phyloP scores from a whole-genome alignment of 2,113 vertebrate genomes.

The Ptilonorhynchus violaceus region DNA sequence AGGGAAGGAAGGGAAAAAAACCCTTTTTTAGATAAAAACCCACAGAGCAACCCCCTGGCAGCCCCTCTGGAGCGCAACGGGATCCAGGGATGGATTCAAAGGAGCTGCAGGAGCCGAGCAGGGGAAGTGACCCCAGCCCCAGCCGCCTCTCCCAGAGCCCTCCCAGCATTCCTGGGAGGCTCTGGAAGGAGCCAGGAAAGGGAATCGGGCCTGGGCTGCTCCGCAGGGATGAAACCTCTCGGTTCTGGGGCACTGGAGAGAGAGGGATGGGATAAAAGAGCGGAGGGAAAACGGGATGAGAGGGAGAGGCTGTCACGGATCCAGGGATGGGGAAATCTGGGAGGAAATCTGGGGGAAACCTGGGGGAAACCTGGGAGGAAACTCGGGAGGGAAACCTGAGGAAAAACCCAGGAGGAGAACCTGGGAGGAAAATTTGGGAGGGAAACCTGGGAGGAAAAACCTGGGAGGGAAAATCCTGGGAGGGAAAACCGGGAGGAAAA shows the following conservation, averaged over 20 bases:
- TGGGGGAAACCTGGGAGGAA: neutral
- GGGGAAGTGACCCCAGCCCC: neutral
- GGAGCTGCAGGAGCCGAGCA: neutral
- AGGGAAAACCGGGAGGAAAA: no score
- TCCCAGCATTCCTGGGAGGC: neutral
- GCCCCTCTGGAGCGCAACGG: neutral
- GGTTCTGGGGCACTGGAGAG: neutral
- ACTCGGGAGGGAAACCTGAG: no score
- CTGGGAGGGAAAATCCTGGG: no score
- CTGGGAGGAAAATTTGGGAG: no score
- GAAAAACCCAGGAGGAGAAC: no score
- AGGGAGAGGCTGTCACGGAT: neutral
- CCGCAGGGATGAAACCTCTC: slow-evolving; percentile 9
- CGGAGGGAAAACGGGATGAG: neutral
- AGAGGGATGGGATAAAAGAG: no score
- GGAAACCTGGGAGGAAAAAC: no score
- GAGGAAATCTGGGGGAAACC: no score
- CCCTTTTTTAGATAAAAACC: neutral
- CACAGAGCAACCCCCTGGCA: neutral
- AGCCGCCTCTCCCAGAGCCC: neutral
- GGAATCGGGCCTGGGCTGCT: neutral
- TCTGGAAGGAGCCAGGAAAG: slow-evolving; percentile 3
- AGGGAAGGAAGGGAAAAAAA: neutral
- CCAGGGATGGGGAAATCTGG: no score
- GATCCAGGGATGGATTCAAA: neutral